phyloP scores from a whole-genome alignment of 2,888 invertebrate genomes.

The Coremacera marginata region DNA sequence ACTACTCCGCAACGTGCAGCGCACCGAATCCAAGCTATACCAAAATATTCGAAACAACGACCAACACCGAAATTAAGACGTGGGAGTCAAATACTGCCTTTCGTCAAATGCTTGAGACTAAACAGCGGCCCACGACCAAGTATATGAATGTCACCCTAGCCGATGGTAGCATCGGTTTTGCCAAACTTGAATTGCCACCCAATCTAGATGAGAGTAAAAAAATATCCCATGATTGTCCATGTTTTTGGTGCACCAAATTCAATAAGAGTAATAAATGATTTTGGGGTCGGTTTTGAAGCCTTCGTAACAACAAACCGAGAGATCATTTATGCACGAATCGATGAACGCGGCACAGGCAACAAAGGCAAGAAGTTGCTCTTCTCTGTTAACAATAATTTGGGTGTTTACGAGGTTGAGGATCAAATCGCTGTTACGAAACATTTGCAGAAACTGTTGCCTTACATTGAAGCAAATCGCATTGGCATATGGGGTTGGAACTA shows the following conservation, averaged over 20 bases:
- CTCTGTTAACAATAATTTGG: slow-evolving; percentile 83
- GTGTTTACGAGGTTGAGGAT: slow-evolving; percentile 89
- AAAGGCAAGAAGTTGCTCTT: slow-evolving; percentile 84
- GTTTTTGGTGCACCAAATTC: slow-evolving; percentile 90
- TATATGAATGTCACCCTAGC: slow-evolving; percentile 73
- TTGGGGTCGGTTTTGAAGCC: slow-evolving; percentile 73
- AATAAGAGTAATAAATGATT: slow-evolving; percentile 79
- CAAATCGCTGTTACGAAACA: slow-evolving; percentile 77
- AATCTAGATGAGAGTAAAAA: slow-evolving; percentile 72
- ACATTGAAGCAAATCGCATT: slow-evolving; percentile 59
- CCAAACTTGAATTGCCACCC: slow-evolving; percentile 77
- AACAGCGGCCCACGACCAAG: slow-evolving; percentile 71
- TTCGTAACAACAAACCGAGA: slow-evolving; percentile 81
- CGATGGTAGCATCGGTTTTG: slow-evolving; percentile 72
- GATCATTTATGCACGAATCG: slow-evolving; percentile 84
- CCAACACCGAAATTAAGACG: slow-evolving; percentile 49
- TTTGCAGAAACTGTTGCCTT: slow-evolving; percentile 52
- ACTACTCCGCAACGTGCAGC: slow-evolving; percentile 77
- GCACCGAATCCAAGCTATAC: slow-evolving; percentile 76
- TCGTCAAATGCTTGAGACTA: slow-evolving; percentile 70
- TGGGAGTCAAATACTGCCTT: slow-evolving; percentile 75
- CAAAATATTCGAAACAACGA: slow-evolving; percentile 70
- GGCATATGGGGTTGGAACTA: slow-evolving; percentile 83
- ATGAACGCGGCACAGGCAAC: slow-evolving; percentile 85
- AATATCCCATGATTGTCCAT: slow-evolving; percentile 80